Base-by-base conservation (phyloP, 2,888 invertebrate species). In the Folsomia manolachei region DNA sequence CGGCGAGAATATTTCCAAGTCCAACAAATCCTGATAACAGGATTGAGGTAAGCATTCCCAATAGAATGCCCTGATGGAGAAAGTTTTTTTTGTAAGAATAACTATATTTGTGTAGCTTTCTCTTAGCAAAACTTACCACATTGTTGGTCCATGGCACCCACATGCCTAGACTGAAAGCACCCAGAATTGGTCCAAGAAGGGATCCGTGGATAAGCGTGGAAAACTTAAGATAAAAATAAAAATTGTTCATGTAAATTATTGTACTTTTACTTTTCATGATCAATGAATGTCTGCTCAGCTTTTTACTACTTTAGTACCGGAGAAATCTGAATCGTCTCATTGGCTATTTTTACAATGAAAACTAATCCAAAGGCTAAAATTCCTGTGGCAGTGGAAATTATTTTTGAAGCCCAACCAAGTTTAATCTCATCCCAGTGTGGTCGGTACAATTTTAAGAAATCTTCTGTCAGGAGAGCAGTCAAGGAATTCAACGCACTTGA, bases 401-500 rank as follows among this genome's bases (percentile, higher is more conserved):
- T 87, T 82, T 90, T 90, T 1, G 91, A 90, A 80, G 90, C 87
- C 56, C 88, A 83, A 0, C 94, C 94, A 27, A 93, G 94, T 23
- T 63, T 53, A 4, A 26, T 62, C 64, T 75, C 75, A 0, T 63
- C 23, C 52, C 71, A 39, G 21, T 71, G 24, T 1, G 75, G 75
- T 11, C 61, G 18, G 24, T 70, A 69, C 0, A 60, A 18, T 19
- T 91, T 90, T 39, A 87, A 88, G 70, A 95, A 87, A 84, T 97
- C 97, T 84, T 95, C 91, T 82, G 94, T 90, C 0, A 94, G 91
- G 25, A 96, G 92, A 1, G 97, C 96, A 0, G 96, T 91, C 75
- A 97, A 85, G 0, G 96, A 95, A 83, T 96, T 97, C 72, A 97
- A 84, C 0, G 95, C 95, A 19, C 95, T 93, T 0, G 96, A 96